Evolutionary conservation across 2,113 vertebrate species (phyloP), one percentile per base, ranked within the genome.

Genomic region (Neotragus moschatus): DNA sequence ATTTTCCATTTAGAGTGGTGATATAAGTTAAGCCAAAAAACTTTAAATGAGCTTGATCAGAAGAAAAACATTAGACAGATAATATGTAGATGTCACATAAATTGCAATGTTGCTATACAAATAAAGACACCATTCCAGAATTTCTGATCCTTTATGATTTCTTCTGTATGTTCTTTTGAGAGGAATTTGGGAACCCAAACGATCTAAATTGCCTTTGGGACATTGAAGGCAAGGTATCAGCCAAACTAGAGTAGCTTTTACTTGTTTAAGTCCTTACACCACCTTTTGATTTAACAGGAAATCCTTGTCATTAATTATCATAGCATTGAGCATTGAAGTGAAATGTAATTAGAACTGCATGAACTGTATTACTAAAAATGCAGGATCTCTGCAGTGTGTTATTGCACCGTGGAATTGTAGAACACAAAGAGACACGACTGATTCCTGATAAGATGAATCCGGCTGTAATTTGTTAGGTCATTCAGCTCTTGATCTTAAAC

Each of bases 31-130:
- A 39, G 39, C 36, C 80, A 73, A 87, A 80, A 56, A n/a, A 3
- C 0, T 10, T 73, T 33, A 15, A 96, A 45, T 66, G 8, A 95
- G 15, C 30, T 61, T 95, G 49, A 45, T 47, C 51, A 33, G 53
- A 94, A 91, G 66, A 91, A 55, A 39, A 97, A 82, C 28, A 60
- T 23, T 90, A 85, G n/a, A 89, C 84, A 90, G 43, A 63, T 90
- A 82, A 82, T 82, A 90, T 43, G 21, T 56, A 85, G 56, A 70
- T 91, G 56, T 88, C n/a, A 61, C 84, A 75, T 33, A 91, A 77
- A 66, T 70, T 70, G 1, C 15, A 49, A 15, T 79, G 9, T 73
- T 84, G 7, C 56, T 45, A 15, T 88, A 51, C 51, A 95, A 89
- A 87, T 81, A 60, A n/a, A 28, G 23, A n/a, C 21, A 82, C 21